Percentiles rank a stretch among this genome's conserved stretches.
phyloP scores from a whole-genome alignment of 2,797 vertebrate species.

The Heterohyrax brucei region DNA sequence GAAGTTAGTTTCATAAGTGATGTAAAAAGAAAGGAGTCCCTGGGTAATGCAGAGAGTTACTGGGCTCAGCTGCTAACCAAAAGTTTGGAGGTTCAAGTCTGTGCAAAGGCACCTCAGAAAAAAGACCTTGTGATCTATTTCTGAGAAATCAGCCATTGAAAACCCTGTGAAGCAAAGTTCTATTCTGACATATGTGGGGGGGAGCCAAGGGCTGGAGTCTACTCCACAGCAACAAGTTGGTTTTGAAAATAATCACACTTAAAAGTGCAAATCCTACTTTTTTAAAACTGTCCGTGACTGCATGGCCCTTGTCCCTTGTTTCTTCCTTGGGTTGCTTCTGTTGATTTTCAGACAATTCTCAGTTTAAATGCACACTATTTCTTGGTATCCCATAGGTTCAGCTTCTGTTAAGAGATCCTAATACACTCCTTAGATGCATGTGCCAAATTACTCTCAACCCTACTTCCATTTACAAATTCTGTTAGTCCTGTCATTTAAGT shows the following conservation, averaged over 20 bases:
- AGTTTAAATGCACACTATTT: neutral
- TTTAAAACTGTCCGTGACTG: neutral
- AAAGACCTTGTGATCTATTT: neutral
- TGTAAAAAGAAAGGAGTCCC: neutral
- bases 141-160: neutral
- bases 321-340: neutral
- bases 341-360: neutral
- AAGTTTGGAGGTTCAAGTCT: neutral
- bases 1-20: neutral
- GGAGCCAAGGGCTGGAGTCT: neutral
- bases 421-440: neutral
- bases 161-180: neutral
- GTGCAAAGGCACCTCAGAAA: neutral
- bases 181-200: neutral
- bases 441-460: neutral
- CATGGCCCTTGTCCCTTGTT: neutral
- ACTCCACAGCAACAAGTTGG: neutral
- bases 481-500: neutral
- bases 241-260: neutral
- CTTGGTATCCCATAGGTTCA: neutral
- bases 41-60: neutral
- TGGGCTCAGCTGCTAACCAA: neutral
- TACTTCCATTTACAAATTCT: neutral
- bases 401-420: neutral
- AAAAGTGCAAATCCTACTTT: neutral